phyloP scores from a whole-genome alignment of 2,888 invertebrate species.

The Chrysomela aeneicollis region DNA sequence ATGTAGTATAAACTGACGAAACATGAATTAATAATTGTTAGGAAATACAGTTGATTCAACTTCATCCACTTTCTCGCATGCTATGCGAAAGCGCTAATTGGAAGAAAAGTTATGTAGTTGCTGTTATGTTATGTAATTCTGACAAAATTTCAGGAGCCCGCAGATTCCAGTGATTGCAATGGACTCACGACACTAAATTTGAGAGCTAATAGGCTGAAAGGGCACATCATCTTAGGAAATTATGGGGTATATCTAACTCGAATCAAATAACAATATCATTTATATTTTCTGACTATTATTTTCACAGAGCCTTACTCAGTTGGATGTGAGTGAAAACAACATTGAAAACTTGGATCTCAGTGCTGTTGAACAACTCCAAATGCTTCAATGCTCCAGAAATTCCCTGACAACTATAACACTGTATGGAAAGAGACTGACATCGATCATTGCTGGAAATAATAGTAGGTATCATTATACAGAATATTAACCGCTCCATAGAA shows the following conservation, averaged over 20 bases:
- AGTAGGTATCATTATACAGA: conserved; percentile 66
- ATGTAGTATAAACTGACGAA: not conserved
- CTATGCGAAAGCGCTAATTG: not conserved
- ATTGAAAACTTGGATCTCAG: conserved; percentile 84
- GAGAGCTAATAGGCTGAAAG: conserved; percentile 79
- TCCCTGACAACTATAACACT: conserved; percentile 77
- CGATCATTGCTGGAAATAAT: conserved; percentile 82
- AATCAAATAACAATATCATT: conserved; percentile 8
- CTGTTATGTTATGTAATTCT: conserved; percentile 1
- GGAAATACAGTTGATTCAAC: not conserved
- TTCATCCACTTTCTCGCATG: not conserved
- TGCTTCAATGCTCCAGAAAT: conserved; percentile 79
- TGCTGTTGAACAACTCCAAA: conserved; percentile 78
- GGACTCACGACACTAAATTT: conserved; percentile 78
- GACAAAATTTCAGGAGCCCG: conserved; percentile 52
- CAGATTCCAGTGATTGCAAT: conserved; percentile 57
- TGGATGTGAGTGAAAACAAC: conserved; percentile 85
- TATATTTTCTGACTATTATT: not conserved
- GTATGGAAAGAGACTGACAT: conserved; percentile 79
- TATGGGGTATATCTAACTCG: conserved; percentile 76
- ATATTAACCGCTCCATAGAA: too few species aligned
- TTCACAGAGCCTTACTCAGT: conserved; percentile 76
- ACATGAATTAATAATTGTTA: not conserved
- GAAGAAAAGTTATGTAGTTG: not conserved
- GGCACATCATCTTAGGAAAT: conserved; percentile 84